Evolutionary conservation across 2,888 invertebrate species (phyloP), one percentile per base, ranked within the genome.

Genomic region (Eulithis prunata): DNA sequence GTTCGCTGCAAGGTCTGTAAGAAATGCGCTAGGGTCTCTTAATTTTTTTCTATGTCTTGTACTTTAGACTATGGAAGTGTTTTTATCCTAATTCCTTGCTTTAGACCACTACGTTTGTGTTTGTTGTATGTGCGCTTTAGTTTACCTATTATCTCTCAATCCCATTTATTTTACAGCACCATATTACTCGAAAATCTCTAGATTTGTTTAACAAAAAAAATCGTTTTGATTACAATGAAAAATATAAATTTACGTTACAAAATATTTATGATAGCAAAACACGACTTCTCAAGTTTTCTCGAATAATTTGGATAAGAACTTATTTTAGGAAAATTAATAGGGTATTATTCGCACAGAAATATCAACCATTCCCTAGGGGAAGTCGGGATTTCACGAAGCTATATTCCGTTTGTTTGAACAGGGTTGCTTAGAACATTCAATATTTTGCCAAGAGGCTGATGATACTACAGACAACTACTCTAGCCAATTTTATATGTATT

Each of bases 311-410:
- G 6, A 6, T 32, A 32, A 4, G 6, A 49, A 51, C 36, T 49
- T 56, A 28, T 36, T 38, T 38, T 49, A 43, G 38, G 41, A 11
- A 32, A 54, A 46, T 55, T 36, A 59, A 32, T 53, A 56, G 41
- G 51, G 52, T 51, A 57, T 63, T 60, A 60, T 60, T 67, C 57
- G 59, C 53, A 57, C 32, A 59, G 47, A 21, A 66, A 62, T 56
- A 59, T 57, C 11, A 59, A 67, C 59, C 21, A 21, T 21, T 21
- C 59, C 66, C 32, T 41, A 14, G 46, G 43, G 62, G 54, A 51
- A 58, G 45, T 28, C 55, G 38, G 60, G 47, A 57, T 43, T 64
- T 52, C 11, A 3, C 46, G 13, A 59, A 59, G 54, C 13, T 58
- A 54, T n/a, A 56, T 59, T 52, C 28, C 21, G 52, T 66, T 55